Evolutionary conservation across 2,113 vertebrate genomes (phyloP), one percentile per base, ranked within the genome.

Genomic region (Tetraodon nigroviridis): DNA sequence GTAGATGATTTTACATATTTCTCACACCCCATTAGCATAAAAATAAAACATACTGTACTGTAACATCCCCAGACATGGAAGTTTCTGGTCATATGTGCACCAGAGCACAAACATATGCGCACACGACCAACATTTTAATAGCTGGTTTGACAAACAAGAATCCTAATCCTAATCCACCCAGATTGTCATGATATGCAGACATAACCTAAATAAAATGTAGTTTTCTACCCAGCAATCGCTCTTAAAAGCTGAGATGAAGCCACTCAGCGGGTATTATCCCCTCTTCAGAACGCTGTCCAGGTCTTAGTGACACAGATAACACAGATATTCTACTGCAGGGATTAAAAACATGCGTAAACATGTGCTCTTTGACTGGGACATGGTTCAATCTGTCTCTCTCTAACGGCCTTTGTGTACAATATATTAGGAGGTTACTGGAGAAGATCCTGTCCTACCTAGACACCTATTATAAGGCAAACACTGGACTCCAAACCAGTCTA

Each of bases 191-290:
- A 78, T 80, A 80, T 78, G 60, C 47, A 54, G 61, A 53, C 52
- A 70, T 82, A 84, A 81, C 73, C 85, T 76, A 76, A 67, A 85
- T 75, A 61, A 22, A 10, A 42, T 46, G 22, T 75, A 18, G 44
- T 3, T 46, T n/a, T 48, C 79, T 75, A 78, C n/a, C 37, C 4
- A 4, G 54, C 50, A 42, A 80, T 73, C 68, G 51, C 45, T 40
- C 61, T 78, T 78, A 76, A 78, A 82, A 64, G 29, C 56, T 50
- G 62, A 64, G 42, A 50, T 76, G 57, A 64, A 76, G 76, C 32
- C 75, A 71, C 56, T 81, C 80, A 59, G 79, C 51, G 58, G 62
- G 79, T 65, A 73, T 87, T 75, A 81, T 79, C 74, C 68, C 64
- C 60, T 80, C 47, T 56, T 21, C 41, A 56, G 54, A 18, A 71